These are phyloP conservation scores for Callyntrura sp. DNA, from an alignment of 2,888 invertebrate genomes.

Conservation along the genomic window DNA sequence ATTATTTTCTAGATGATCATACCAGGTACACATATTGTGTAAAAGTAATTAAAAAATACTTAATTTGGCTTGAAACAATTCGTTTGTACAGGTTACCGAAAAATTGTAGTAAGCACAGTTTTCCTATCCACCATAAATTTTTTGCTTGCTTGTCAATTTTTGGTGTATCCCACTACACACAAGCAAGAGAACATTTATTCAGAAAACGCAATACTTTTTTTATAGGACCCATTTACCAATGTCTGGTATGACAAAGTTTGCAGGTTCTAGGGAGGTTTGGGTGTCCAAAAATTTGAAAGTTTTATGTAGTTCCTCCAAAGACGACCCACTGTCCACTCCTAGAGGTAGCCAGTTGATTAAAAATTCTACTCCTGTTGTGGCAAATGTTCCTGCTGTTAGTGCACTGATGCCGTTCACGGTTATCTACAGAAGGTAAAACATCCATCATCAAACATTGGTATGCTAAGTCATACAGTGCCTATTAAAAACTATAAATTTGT, in stretches of 20 bases:
- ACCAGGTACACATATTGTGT: too few species aligned
- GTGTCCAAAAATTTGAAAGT: conserved; percentile 62
- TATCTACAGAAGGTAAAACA: conserved; percentile 36
- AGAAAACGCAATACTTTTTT: background rate
- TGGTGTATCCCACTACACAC: too few species aligned
- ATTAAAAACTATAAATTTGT: too few species aligned
- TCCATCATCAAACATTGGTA: too few species aligned
- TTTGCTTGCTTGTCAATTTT: background rate
- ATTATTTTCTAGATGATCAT: too few species aligned
- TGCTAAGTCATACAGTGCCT: too few species aligned
- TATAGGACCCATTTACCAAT: conserved; percentile 71
- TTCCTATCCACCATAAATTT: background rate
- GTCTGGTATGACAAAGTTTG: conserved; percentile 68
- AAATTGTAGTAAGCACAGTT: too few species aligned
- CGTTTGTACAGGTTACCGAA: too few species aligned
- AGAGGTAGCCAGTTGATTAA: conserved; percentile 57
- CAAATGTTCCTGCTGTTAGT: conserved; percentile 20
- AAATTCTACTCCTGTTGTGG: conserved; percentile 47
- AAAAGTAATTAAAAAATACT: too few species aligned
- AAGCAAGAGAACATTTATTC: too few species aligned
- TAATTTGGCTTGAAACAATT: too few species aligned
- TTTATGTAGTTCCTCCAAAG: conserved; percentile 16
- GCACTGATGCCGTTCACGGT: conserved; percentile 21
- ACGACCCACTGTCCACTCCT: background rate
- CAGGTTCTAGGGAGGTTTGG: conserved; percentile 41